Conservation (phyloP, 1,140 invertebrate genomes). For the Carposina sasakii region DNA sequence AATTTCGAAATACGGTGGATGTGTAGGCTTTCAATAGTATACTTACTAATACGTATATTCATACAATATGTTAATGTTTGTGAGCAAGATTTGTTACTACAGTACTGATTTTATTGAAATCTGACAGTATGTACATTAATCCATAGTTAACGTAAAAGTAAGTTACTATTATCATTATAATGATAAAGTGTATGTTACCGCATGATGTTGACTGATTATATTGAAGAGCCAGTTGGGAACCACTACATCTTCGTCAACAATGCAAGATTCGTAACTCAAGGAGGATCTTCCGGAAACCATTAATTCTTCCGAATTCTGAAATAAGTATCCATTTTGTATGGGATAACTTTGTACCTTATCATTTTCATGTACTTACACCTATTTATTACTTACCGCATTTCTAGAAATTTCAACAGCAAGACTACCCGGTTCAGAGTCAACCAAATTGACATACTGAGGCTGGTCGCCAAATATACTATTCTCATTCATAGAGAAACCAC, state of each 20-base stretch:
- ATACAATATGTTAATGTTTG: too few relatives aligned
- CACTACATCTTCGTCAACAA: constrained; percentile 44
- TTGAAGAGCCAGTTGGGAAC: constrained; percentile 59
- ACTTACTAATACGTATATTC: too few relatives aligned
- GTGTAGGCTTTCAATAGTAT: too few relatives aligned
- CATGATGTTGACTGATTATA: constrained; percentile 46
- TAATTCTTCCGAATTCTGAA: constrained; percentile 54
- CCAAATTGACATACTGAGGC: constrained; percentile 36
- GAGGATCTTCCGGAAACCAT: constrained; percentile 54
- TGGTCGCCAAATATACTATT: constrained; percentile 37
- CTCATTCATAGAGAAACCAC: constrained; percentile 48
- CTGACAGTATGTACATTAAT: too few relatives aligned
- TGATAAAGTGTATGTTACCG: too few relatives aligned
- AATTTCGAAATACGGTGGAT: too few relatives aligned
- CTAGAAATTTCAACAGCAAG: constrained; percentile 29
- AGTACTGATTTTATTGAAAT: too few relatives aligned
- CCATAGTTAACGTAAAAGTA: too few relatives aligned
- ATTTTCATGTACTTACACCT: not conserved
- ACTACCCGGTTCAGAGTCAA: constrained; percentile 51
- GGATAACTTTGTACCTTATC: too few relatives aligned
- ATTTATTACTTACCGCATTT: constrained; percentile 38
- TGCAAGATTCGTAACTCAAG: constrained; percentile 48
- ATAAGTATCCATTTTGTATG: constrained; percentile 15
- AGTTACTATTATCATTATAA: too few relatives aligned
- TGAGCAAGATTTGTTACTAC: too few relatives aligned